Evolutionary conservation across 2,888 invertebrate species (phyloP).

Genomic region (Syritta pipiens): DNA sequence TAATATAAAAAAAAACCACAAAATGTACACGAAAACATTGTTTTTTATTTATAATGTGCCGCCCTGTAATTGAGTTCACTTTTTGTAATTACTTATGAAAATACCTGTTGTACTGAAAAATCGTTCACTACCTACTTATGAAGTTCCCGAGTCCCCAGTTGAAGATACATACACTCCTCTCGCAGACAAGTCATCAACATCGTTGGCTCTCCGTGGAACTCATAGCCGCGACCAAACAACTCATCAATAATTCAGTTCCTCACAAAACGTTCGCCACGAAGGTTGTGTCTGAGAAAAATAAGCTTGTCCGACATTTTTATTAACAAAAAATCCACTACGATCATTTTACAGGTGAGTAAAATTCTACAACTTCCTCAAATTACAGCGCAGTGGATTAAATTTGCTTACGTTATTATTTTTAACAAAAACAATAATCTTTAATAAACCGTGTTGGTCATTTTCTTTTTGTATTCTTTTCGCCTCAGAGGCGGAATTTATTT

Average conservation of each 20-base stretch:
- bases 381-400: not conserved
- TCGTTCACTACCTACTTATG: not conserved
- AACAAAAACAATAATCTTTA: no score
- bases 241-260: conserved; percentile 72
- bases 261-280: conserved; percentile 76
- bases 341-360: conserved; percentile 50
- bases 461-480: conserved; percentile 1
- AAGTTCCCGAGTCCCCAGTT: conserved; percentile 20
- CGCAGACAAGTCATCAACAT: no score
- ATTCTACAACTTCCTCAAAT: no score
- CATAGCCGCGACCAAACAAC: conserved; percentile 37
- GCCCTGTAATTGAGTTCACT: conserved; percentile 33
- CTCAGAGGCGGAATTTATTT: conserved; percentile 2
- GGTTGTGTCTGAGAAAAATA: conserved; percentile 72
- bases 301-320: conserved; percentile 1
- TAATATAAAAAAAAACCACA: conserved; percentile 50
- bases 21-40: conserved; percentile 37
- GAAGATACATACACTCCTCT: conserved; percentile 18
- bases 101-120: conserved; percentile 23
- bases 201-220: conserved; percentile 36
- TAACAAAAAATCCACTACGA: not conserved
- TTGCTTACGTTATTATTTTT: conserved; percentile 37
- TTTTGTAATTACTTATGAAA: conserved; percentile 12
- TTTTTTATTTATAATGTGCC: not conserved
- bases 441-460: not conserved